phyloP scores from a whole-genome alignment of 2,797 vertebrate genomes.

The Oryzias sinensis region DNA sequence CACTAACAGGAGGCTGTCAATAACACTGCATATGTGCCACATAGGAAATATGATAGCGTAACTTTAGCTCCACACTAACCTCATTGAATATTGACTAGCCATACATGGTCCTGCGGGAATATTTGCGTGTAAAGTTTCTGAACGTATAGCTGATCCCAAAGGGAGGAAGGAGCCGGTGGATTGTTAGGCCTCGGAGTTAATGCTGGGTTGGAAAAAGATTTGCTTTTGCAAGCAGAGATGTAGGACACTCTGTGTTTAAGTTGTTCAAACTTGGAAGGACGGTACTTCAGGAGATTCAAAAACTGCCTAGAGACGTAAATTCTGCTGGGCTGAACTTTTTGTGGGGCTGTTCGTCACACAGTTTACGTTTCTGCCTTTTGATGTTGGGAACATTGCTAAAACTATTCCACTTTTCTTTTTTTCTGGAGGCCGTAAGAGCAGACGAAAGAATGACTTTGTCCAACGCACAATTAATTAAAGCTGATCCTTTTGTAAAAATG shows the following conservation, averaged over 20 bases:
- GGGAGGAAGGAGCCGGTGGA: slow-evolving; percentile 33
- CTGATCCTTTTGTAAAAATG: slow-evolving; percentile 35
- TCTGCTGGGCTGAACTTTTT: slow-evolving; percentile 26
- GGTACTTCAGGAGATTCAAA: slow-evolving; percentile 6
- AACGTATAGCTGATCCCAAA: slow-evolving; percentile 47
- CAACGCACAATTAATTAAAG: slow-evolving; percentile 29
- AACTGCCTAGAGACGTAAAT: slow-evolving; percentile 28
- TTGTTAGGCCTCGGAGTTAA: slow-evolving; percentile 40
- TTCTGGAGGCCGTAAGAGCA: slow-evolving; percentile 51
- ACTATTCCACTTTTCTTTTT: slow-evolving; percentile 4
- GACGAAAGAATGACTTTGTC: slow-evolving; percentile 41
- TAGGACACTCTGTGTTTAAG: slow-evolving; percentile 20
- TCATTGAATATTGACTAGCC: slow-evolving; percentile 54
- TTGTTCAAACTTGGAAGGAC: slow-evolving; percentile 34
- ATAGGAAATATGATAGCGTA: slow-evolving; percentile 63
- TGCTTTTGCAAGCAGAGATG: slow-evolving; percentile 27
- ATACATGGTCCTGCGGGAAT: slow-evolving; percentile 50
- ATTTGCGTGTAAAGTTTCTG: slow-evolving; percentile 55
- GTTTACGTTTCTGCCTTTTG: slow-evolving; percentile 38
- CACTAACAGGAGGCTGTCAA: slow-evolving; percentile 61
- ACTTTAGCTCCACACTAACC: slow-evolving; percentile 57
- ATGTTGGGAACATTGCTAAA: slow-evolving; percentile 37
- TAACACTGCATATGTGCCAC: slow-evolving; percentile 56
- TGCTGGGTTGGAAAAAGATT: slow-evolving; percentile 17
- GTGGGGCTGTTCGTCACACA: slow-evolving; percentile 8